phyloP scores from a whole-genome alignment of 2,797 vertebrate species.

The Malurus splendens region DNA sequence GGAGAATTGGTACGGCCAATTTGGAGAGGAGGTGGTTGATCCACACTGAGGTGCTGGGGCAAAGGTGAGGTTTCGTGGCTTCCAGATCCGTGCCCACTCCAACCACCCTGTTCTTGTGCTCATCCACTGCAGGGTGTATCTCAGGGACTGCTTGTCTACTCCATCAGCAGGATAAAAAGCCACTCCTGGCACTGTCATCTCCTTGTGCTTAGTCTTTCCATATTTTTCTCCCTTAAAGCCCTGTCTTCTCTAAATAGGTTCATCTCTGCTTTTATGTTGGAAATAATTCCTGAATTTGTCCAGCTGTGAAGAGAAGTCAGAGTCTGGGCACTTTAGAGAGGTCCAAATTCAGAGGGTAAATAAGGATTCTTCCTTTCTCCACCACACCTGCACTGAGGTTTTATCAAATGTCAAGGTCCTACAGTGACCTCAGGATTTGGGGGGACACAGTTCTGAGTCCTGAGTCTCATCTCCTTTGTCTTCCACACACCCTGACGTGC shows the following conservation, averaged over 20 bases:
- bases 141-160: not conserved
- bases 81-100: not conserved
- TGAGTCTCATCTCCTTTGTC: not conserved
- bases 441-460: not conserved
- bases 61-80: not conserved
- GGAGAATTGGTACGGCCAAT: not conserved
- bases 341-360: not conserved
- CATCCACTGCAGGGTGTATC: not conserved
- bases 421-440: not conserved
- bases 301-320: not conserved
- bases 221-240: not conserved
- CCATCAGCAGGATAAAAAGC: not conserved
- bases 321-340: not conserved
- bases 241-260: not conserved
- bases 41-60: not conserved
- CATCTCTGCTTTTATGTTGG: not conserved
- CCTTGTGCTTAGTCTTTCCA: not conserved
- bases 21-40: not conserved
- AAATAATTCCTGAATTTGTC: not conserved
- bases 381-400: not conserved
- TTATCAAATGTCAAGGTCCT: not conserved
- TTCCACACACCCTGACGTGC: accelerated
- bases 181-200: not conserved
- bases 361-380: not conserved
- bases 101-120: not conserved